Evolutionary conservation across 2,888 invertebrate species (phyloP), one percentile per base, ranked within the genome.

Genomic region (Silvanus unidentatus): DNA sequence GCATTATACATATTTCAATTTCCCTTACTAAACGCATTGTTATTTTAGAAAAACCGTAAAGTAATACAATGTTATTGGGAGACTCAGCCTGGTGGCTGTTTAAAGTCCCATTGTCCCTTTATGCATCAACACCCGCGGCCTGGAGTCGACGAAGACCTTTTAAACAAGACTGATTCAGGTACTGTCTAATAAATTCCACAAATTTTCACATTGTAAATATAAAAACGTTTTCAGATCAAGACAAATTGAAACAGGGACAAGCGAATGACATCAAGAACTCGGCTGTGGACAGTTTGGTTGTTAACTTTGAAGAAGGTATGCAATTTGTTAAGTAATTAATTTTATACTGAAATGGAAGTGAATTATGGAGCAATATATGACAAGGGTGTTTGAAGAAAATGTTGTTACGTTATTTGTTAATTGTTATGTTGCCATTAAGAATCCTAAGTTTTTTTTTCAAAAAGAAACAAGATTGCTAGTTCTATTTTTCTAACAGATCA

Each of bases 31-130:
- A 38, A 40, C 8, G 16, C 29, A 32, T 43, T 32, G 34, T 46
- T 36, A 12, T 48, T 50, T 8, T 70, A 88, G 86, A 87, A 87
- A 80, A 86, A 88, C 69, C 81, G 89, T 53, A 84, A 85, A 72
- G 80, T 79, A 53, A 88, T 88, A 63, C 86, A 86, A 1, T 92
- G 92, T 71, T 91, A 87, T 69, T 92, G 88, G 88, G 91, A 91
- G 73, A 81, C 78, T 53, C 89, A 90, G 71, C 88, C 89, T 0
- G 79, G 82, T 8, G 92, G 92, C 1, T 92, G 92, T 68, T 80
- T 82, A 57, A 91, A 90, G 72, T 84, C 85, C 44, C 86, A 88
- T 68, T 92, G 92, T 72, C 83, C 86, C 0, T 92, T 90, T 68
- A 76, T 84, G 73, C 91, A 91, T 69, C 80, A 73, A 22, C 54